These are phyloP conservation scores for Enteromius fasciolatus DNA, from an alignment of 2,797 vertebrate genomes.

Conservation along the genomic window DNA sequence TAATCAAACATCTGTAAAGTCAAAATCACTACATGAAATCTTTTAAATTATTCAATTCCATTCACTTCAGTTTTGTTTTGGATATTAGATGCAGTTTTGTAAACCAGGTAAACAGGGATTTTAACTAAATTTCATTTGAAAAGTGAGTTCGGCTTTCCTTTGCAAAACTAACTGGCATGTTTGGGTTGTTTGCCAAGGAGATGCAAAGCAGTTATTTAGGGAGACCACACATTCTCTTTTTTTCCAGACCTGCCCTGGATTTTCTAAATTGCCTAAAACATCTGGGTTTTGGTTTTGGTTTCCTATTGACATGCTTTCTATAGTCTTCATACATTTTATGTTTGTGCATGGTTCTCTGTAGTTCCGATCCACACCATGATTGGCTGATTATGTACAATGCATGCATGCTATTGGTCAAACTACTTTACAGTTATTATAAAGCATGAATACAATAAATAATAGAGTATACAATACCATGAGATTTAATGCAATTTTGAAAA, in stretches of 20 bases:
- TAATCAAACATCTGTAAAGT: slow-evolving; percentile 29
- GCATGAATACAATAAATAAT: background rate
- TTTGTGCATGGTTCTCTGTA: background rate
- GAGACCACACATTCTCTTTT: background rate
- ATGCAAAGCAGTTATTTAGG: background rate
- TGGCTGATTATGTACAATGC: background rate
- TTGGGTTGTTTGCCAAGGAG: slow-evolving; percentile 56
- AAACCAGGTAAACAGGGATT: slow-evolving; percentile 60
- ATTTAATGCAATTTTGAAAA: background rate
- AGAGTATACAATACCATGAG: background rate
- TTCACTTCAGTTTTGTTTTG: background rate
- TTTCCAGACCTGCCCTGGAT: background rate
- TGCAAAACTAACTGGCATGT: background rate
- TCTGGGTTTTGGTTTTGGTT: too few species aligned
- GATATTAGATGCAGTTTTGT: slow-evolving; percentile 43
- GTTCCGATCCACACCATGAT: background rate
- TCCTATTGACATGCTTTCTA: too few species aligned
- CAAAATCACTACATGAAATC: background rate
- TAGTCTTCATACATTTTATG: too few species aligned
- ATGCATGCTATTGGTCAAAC: background rate
- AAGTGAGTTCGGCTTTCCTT: background rate
- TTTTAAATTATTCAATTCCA: background rate
- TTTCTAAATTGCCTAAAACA: background rate
- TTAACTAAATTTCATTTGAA: slow-evolving; percentile 57
- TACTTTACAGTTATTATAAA: background rate